phyloP scores from a whole-genome alignment of 1,140 invertebrate genomes.

The Bombus cullumanus region DNA sequence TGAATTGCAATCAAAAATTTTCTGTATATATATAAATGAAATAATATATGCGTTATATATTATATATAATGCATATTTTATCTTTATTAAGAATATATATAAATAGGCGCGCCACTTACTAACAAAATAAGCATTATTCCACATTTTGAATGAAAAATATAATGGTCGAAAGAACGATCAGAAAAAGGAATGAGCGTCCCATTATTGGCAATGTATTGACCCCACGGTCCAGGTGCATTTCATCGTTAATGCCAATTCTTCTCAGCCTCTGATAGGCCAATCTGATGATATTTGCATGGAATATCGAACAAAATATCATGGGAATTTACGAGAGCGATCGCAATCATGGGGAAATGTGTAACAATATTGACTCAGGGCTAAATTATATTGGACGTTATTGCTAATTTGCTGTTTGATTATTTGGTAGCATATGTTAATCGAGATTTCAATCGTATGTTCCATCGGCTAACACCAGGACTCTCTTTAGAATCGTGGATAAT shows the following conservation, averaged over 20 bases:
- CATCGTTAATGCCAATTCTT: background rate
- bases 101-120: too few species aligned
- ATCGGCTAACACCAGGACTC: background rate
- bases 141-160: background rate
- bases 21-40: too few species aligned
- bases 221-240: background rate
- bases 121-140: background rate
- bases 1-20: too few species aligned
- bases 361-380: constrained; percentile 4
- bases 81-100: too few species aligned
- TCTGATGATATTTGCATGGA: background rate
- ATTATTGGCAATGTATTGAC: background rate
- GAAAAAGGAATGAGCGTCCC: too few species aligned
- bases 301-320: background rate
- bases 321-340: constrained; percentile 4
- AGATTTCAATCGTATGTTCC: background rate
- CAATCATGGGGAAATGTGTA: background rate
- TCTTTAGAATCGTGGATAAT: background rate
- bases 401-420: constrained; percentile 19
- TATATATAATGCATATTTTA: too few species aligned
- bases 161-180: background rate
- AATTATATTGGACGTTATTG: constrained; percentile 4
- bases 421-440: background rate
- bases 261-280: background rate
- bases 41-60: too few species aligned